Evolutionary conservation across 2,888 invertebrate genomes (phyloP), one percentile per base, ranked within the genome.

Genomic region (Idaea straminata): DNA sequence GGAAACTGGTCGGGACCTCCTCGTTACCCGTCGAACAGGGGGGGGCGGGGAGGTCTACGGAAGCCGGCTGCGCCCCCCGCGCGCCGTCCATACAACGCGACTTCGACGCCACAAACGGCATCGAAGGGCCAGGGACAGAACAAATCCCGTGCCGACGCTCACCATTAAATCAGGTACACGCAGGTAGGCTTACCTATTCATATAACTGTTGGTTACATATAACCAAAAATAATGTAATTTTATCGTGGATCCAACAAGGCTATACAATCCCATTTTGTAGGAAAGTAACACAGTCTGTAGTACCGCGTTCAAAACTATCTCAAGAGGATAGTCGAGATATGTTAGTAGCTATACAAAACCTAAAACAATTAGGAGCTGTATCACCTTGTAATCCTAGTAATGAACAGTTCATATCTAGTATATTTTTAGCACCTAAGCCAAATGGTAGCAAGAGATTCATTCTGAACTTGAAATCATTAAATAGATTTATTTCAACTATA

Each of bases 401-500:
- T 5, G 63, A 68, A 59, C 65, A 74, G 25, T 74, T 69, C 66
- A 59, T 70, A 4, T 74, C 74, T 5, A 70, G 62, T 7, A 65
- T 35, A 16, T 63, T 64, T 65, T 35, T 65, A 35, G 66, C 66
- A 61, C 66, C 68, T 7, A 67, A 64, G 15, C 35, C 64, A 15
- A 64, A 57, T n/a, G 64, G 64, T 1, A 35, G 34, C 35, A 61
- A 61, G 10, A 15, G 64, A 13, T 64, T 64, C 6, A 64, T 69
- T 62, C 13, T 71, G n/a, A 74, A 77, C 63, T 59, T 74, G 57
- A 74, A 75, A 65, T 4, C 16, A 35, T 58, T 75, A 61, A 74
- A 72, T 70, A 71, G 71, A 62, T 74, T 69, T 69, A 59, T 74
- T 10, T 0, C 5, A 5, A 66, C 47, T 0, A 4, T 4, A 1